Evolutionary conservation across 2,888 invertebrate genomes (phyloP), one percentile per base, ranked within the genome.

Genomic region (Andrena marginata): DNA sequence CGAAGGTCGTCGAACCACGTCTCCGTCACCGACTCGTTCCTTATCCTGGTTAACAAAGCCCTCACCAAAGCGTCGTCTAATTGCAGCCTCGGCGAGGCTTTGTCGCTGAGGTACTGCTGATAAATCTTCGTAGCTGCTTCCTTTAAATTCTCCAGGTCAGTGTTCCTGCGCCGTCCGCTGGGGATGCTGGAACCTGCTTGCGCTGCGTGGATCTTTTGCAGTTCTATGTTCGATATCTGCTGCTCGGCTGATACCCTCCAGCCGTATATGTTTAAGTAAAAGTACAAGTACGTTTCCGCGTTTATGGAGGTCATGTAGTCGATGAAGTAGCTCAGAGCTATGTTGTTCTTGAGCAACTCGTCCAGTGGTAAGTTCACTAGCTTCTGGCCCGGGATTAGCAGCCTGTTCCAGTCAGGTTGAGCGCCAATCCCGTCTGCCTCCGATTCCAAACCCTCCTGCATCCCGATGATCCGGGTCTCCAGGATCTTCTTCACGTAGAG

Each of bases 1-100:
- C 98, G 97, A 23, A 98, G 95, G 82, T 97, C 97, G 92, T 98
- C 98, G 93, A 99, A 99, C 96, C 98, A 97, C 2, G 95, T 95
- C 77, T 97, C 96, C 33, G 95, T 95, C 5, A 96, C 96, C 33
- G 93, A 89, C 91, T 97, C 97, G 71, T 95, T 96, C 87, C 96
- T 95, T 77, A 97, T 96, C 89, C 95, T 95, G 35, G 95, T 94
- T 49, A 96, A 93, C 67, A 97, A 94, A 85, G 95, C 95, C 88
- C 96, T 96, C 3, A 96, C 95, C 6, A 96, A 92, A 8, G 93
- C 92, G 71, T 96, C 96, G 84, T 97, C 97, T 10, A 97, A 91
- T 82, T 95, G 95, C 6, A 97, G 94, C 87, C 95, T 95, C 13
- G 96, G 95, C 59, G 96, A 95, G 4, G 96, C 96, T 93, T 97